Conservation (phyloP, 2,797 vertebrate genomes). For the Crax fasciolata region DNA sequence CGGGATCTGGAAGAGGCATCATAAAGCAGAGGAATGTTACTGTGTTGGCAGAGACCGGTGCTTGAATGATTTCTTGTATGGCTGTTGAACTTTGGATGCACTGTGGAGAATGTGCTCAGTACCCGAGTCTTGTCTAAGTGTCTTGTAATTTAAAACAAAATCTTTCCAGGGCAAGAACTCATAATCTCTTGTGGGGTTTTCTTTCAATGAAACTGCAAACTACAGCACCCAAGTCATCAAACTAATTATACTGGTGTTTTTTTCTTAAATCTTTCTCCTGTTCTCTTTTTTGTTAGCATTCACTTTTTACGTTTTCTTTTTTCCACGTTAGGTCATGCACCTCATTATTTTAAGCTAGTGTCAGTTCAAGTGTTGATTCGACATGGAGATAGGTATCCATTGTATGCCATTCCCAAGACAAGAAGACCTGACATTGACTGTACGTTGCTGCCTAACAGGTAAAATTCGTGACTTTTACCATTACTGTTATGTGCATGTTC, state of each 20-base stretch:
- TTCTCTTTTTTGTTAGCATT: background rate
- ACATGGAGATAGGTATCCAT: slow-evolving; percentile 95
- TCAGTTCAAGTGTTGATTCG: slow-evolving; percentile 97
- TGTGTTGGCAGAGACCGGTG: background rate
- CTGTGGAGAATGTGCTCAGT: background rate
- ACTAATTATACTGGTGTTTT: background rate
- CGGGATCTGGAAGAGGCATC: background rate
- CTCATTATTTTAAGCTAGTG: slow-evolving; percentile 93
- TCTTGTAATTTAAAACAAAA: background rate
- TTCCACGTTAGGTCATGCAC: slow-evolving; percentile 89
- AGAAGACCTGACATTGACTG: slow-evolving; percentile 94
- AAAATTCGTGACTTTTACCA: slow-evolving; percentile 36
- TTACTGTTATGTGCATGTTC: background rate
- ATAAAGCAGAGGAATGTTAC: background rate
- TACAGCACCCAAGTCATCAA: background rate
- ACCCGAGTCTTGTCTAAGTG: background rate
- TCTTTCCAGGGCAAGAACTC: background rate
- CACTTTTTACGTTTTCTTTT: background rate
- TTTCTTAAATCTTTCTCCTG: background rate
- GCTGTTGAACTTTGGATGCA: background rate
- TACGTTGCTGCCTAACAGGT: slow-evolving; percentile 89
- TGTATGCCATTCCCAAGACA: slow-evolving; percentile 96
- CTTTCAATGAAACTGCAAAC: background rate
- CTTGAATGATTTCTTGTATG: background rate
- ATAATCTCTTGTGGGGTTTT: background rate